These are phyloP conservation scores for Theocolax elegans DNA, from an alignment of 1,140 invertebrate species.

Conservation along the genomic window DNA sequence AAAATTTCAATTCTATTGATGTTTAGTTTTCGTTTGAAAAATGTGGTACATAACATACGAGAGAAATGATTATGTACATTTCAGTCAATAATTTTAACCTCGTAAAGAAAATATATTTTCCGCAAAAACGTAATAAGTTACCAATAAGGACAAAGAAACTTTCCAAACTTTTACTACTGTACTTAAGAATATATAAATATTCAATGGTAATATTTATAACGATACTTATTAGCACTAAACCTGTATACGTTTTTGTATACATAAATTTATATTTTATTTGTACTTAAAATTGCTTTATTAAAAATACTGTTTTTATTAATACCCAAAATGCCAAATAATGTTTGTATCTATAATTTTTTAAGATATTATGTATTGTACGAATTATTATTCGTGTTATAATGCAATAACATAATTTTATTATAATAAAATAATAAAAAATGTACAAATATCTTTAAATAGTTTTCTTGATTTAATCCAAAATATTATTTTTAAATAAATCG, in stretches of 20 bases:
- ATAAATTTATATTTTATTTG: neutral
- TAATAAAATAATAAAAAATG: neutral
- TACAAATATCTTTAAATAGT: too few species aligned
- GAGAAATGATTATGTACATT: too few species aligned
- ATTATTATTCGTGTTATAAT: neutral
- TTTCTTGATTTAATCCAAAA: too few species aligned
- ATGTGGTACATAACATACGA: too few species aligned
- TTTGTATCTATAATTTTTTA: neutral
- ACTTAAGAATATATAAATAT: neutral
- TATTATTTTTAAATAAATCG: too few species aligned
- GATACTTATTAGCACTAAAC: neutral
- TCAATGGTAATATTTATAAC: neutral
- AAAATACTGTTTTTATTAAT: neutral
- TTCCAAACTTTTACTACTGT: neutral
- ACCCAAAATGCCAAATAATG: neutral
- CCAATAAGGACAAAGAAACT: conserved; percentile 4
- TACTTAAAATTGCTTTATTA: neutral
- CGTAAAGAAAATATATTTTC: too few species aligned
- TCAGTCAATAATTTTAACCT: too few species aligned
- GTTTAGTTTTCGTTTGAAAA: too few species aligned
- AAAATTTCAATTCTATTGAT: too few species aligned
- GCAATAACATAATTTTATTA: neutral
- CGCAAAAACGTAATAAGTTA: conserved; percentile 20
- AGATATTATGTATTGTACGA: neutral
- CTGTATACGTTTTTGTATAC: neutral